Evolutionary conservation across 2,797 vertebrate genomes (phyloP).

Genomic region (Amazona finschi): DNA sequence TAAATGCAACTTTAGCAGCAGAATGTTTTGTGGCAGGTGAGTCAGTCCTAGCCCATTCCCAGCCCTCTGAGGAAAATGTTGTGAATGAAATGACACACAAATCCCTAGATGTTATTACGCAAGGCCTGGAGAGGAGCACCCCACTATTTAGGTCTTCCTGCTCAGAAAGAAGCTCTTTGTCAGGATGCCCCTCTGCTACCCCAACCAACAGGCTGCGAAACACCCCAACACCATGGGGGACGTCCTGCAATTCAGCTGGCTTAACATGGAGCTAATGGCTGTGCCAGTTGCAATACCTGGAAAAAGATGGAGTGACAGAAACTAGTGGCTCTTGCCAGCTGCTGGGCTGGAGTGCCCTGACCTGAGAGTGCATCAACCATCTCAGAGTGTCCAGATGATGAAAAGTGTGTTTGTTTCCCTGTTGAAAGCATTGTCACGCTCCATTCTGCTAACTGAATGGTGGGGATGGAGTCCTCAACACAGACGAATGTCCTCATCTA

Average conservation of each 20-base stretch:
- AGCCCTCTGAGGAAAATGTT: not conserved
- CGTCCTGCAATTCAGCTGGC: not conserved
- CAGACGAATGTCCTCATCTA: not conserved
- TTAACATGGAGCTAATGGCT: not conserved
- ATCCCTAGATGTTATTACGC: not conserved
- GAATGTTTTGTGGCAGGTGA: not conserved
- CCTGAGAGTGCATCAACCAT: not conserved
- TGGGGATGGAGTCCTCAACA: not conserved
- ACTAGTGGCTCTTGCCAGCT: not conserved
- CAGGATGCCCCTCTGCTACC: not conserved
- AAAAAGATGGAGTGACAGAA: not conserved
- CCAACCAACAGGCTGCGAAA: not conserved
- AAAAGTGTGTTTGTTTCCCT: not conserved
- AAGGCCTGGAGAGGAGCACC: not conserved
- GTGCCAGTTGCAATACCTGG: not conserved
- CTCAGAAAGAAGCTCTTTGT: not conserved
- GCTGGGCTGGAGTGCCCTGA: not conserved
- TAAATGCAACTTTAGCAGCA: not conserved
- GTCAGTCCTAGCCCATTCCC: not conserved
- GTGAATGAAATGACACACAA: not conserved
- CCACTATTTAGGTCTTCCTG: not conserved
- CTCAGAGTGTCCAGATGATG: not conserved
- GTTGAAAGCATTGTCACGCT: not conserved
- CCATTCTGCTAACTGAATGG: not conserved
- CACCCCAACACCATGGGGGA: fast-evolving